Evolutionary conservation across 37 sponge, comb jelly and placozoan genomes (phyloP).

Genomic region (Axinella damicornis): DNA sequence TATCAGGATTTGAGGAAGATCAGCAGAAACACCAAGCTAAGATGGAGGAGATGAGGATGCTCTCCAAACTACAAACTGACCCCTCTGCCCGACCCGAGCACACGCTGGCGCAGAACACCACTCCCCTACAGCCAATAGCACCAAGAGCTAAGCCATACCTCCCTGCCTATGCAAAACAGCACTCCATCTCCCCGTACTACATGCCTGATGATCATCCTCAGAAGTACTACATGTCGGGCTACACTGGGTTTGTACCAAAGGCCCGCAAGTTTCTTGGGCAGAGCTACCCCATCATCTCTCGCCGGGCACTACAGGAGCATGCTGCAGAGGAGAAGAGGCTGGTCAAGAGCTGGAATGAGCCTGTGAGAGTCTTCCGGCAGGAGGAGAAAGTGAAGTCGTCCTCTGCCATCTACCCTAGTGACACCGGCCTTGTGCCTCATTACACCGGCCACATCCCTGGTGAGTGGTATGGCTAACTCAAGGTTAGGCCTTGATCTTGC

Average conservation of each 20-base stretch:
- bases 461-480: slow-evolving; percentile 2
- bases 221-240: slow-evolving; percentile 92
- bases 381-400: slow-evolving; percentile 23
- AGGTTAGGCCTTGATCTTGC: not conserved
- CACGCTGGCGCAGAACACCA: slow-evolving; percentile 54
- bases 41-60: slow-evolving; percentile 46
- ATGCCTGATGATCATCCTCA: slow-evolving; percentile 83
- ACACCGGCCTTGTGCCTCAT: slow-evolving; percentile 88
- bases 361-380: slow-evolving; percentile 46
- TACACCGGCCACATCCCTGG: slow-evolving; percentile 98
- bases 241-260: slow-evolving; percentile 96
- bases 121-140: slow-evolving; percentile 68
- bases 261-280: slow-evolving; percentile 89
- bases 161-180: slow-evolving; percentile 68
- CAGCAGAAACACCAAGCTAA: slow-evolving; percentile 65
- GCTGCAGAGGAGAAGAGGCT: slow-evolving; percentile 66
- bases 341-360: slow-evolving; percentile 40
- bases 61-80: slow-evolving; percentile 32
- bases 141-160: slow-evolving; percentile 71
- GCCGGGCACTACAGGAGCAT: slow-evolving; percentile 83
- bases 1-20: slow-evolving; percentile 79
- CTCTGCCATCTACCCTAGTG: slow-evolving; percentile 69
- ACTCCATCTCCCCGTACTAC: slow-evolving; percentile 79
- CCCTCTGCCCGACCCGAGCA: slow-evolving; percentile 2
- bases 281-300: slow-evolving; percentile 89